phyloP scores from a whole-genome alignment of 1,140 invertebrate species.

The Oncopeltus fasciatus region DNA sequence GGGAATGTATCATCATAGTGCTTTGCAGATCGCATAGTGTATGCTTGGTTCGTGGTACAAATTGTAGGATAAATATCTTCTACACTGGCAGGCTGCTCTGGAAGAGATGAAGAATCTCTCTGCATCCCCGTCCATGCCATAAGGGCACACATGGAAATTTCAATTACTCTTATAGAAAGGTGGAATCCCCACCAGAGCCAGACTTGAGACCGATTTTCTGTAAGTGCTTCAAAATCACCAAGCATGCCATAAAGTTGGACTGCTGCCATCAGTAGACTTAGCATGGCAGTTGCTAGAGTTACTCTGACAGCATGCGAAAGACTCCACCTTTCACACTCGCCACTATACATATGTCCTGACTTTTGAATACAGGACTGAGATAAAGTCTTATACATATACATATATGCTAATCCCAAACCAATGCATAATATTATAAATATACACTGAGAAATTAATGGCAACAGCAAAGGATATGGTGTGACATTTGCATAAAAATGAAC shows the following conservation, averaged over 20 bases:
- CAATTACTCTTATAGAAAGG: slow-evolving; percentile 63
- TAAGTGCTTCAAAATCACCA: slow-evolving; percentile 42
- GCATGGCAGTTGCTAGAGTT: slow-evolving; percentile 64
- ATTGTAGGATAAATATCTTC: slow-evolving; percentile 62
- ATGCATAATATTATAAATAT: slow-evolving; percentile 65
- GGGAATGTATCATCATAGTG: slow-evolving; percentile 51
- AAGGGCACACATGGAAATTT: slow-evolving; percentile 65
- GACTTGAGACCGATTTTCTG: slow-evolving; percentile 34
- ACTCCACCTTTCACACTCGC: slow-evolving; percentile 31
- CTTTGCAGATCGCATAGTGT: slow-evolving; percentile 60
- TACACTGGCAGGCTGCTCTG: slow-evolving; percentile 13
- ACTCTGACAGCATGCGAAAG: slow-evolving; percentile 62
- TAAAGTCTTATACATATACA: slow-evolving; percentile 56
- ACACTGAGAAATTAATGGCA: slow-evolving; percentile 65
- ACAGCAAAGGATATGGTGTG: slow-evolving; percentile 35
- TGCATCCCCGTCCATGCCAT: slow-evolving; percentile 60
- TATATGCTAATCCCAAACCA: slow-evolving; percentile 63
- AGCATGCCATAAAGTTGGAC: slow-evolving; percentile 72
- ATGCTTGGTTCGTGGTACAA: slow-evolving; percentile 71
- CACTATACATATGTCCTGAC: slow-evolving; percentile 28
- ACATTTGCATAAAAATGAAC: slow-evolving; percentile 54
- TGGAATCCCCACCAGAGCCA: slow-evolving; percentile 86
- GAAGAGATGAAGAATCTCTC: slow-evolving; percentile 19
- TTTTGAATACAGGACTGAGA: slow-evolving; percentile 31
- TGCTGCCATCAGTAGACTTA: slow-evolving; percentile 64